Evolutionary conservation across 2,888 invertebrate species (phyloP).

Genomic region (Ichneumoninae sp.): DNA sequence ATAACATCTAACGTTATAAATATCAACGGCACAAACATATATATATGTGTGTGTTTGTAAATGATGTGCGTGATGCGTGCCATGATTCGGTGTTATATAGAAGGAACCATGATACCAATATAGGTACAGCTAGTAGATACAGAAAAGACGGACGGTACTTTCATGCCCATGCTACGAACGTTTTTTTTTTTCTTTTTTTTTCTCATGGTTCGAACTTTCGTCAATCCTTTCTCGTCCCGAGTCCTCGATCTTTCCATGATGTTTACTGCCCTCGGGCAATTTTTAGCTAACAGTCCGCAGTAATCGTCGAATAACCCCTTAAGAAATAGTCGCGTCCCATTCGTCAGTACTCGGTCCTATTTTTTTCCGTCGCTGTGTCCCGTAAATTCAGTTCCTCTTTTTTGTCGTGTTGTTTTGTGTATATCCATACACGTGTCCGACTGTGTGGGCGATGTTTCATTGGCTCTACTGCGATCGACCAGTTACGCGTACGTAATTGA

Average conservation of each 20-base stretch:
- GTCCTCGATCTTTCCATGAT: slow-evolving; percentile 36
- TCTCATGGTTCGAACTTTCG: slow-evolving; percentile 52
- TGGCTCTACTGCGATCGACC: slow-evolving; percentile 21
- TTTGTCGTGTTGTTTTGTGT: not conserved
- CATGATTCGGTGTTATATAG: slow-evolving; percentile 42
- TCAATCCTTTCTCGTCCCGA: slow-evolving; percentile 56
- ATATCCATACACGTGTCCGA: slow-evolving; percentile 7
- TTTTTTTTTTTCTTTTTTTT: slow-evolving; percentile 60
- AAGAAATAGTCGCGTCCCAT: slow-evolving; percentile 8
- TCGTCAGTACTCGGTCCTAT: slow-evolving; percentile 17
- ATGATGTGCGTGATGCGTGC: slow-evolving; percentile 63
- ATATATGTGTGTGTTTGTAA: slow-evolving; percentile 6
- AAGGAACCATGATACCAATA: slow-evolving; percentile 20
- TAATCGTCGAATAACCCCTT: slow-evolving; percentile 4
- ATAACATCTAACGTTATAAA: slow-evolving; percentile 15
- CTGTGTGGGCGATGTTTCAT: slow-evolving; percentile 2
- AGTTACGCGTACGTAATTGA: slow-evolving; percentile 34
- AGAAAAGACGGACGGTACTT: slow-evolving; percentile 73
- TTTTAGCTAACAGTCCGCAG: slow-evolving; percentile 15
- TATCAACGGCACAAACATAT: slow-evolving; percentile 37
- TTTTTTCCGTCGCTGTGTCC: not conserved
- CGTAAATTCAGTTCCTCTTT: not conserved
- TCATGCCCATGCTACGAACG: slow-evolving; percentile 80
- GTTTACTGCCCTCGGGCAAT: slow-evolving; percentile 37
- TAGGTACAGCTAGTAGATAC: slow-evolving; percentile 18